These are phyloP conservation scores for Porites lutea DNA, from an alignment of 64 coral and sea anemone species.

Conservation along the genomic window DNA sequence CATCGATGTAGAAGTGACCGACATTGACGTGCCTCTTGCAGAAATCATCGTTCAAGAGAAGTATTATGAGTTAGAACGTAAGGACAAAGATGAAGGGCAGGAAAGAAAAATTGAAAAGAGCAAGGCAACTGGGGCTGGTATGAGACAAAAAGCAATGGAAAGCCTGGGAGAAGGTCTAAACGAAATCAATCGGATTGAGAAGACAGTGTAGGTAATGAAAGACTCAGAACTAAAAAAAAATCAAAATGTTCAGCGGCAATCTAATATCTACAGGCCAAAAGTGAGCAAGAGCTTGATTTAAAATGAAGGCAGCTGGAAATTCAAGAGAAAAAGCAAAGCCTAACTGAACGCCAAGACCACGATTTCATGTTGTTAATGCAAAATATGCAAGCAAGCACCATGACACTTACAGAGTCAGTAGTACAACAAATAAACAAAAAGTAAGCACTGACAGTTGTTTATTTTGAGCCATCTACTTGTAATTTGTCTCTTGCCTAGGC, in stretches of 20 bases:
- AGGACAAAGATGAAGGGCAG: conserved; percentile 55
- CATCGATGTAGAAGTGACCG: conserved; percentile 55
- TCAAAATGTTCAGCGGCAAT: conserved; percentile 42
- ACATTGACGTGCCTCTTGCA: conserved; percentile 59
- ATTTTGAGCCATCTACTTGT: conserved; percentile 15
- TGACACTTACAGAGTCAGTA: conserved; percentile 23
- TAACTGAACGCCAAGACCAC: conserved; percentile 1
- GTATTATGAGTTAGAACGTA: conserved; percentile 58
- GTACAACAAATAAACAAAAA: background rate
- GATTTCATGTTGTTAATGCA: background rate
- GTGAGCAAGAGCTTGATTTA: conserved; percentile 46
- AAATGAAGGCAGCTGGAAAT: conserved; percentile 39
- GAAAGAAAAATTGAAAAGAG: conserved; percentile 56
- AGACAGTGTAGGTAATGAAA: conserved; percentile 35
- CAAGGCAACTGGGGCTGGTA: conserved; percentile 52
- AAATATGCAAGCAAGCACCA: conserved; percentile 13
- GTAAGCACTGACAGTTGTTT: background rate
- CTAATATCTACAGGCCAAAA: conserved; percentile 56
- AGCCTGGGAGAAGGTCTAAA: conserved; percentile 63
- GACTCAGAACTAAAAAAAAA: conserved; percentile 14
- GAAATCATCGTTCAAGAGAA: conserved; percentile 64
- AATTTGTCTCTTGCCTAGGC: background rate
- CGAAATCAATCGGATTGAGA: conserved; percentile 37
- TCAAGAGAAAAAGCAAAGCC: conserved; percentile 23
- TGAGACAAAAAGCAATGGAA: conserved; percentile 64